These are phyloP conservation scores for Antennarius striatus DNA, from an alignment of 2,113 vertebrate species.

Conservation along the genomic window DNA sequence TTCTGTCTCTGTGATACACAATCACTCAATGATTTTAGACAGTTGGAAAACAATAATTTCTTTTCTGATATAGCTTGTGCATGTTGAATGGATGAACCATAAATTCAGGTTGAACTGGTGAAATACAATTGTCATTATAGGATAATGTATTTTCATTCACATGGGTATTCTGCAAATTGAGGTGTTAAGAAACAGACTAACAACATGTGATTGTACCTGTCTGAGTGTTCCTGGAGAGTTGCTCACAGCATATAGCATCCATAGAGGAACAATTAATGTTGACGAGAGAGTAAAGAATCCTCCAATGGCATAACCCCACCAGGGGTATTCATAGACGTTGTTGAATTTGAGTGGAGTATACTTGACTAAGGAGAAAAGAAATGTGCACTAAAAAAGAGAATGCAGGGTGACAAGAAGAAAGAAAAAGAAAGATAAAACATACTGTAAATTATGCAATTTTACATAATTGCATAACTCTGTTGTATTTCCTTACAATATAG, in stretches of 20 bases:
- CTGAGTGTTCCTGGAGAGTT: conserved; percentile 73
- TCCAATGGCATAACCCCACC: conserved; percentile 81
- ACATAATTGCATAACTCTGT: too few relatives aligned
- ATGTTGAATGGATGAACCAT: too few relatives aligned
- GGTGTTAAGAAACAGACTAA: background rate
- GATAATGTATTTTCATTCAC: too few relatives aligned
- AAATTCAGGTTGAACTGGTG: too few relatives aligned
- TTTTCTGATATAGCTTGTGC: too few relatives aligned
- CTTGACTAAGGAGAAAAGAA: conserved; percentile 74
- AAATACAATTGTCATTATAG: too few relatives aligned
- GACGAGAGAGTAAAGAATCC: conserved; percentile 80
- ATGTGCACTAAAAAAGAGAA: conserved; percentile 62
- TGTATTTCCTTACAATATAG: too few relatives aligned
- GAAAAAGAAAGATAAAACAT: background rate
- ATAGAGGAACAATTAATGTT: conserved; percentile 76
- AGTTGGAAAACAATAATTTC: too few relatives aligned
- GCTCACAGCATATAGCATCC: conserved; percentile 73
- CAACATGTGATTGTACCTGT: conserved; percentile 64
- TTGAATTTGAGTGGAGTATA: conserved; percentile 79
- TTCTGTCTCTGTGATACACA: too few relatives aligned
- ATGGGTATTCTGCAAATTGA: too few relatives aligned
- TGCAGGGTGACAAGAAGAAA: background rate
- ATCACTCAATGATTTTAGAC: too few relatives aligned
- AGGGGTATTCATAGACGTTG: conserved; percentile 80
- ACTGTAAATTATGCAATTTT: too few relatives aligned